Conservation (phyloP, 2,888 invertebrate species). For the Lypha dubia region DNA sequence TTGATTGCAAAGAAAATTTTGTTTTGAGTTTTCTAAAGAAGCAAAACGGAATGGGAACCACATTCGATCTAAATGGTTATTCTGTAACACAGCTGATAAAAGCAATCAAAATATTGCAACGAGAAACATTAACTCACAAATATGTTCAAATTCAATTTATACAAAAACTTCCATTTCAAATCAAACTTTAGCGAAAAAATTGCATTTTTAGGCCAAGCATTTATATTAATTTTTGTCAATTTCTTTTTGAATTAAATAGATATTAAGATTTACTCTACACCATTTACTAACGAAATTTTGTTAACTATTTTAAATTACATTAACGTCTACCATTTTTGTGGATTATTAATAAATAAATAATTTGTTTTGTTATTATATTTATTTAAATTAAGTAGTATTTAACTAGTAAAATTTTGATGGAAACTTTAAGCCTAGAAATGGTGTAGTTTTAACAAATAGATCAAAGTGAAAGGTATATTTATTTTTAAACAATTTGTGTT, state of each 20-base stretch:
- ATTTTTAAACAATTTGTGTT: neutral
- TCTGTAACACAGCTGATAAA: no score
- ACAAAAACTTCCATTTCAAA: constrained; percentile 8
- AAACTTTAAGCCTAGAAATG: constrained; percentile 4
- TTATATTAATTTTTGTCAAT: constrained; percentile 17
- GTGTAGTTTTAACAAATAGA: constrained; percentile 21
- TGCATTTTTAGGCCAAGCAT: constrained; percentile 4
- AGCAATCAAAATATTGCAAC: neutral
- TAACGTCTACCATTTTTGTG: neutral
- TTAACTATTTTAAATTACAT: constrained; percentile 9
- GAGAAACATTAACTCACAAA: neutral
- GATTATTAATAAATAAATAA: neutral
- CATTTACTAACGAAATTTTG: constrained; percentile 15
- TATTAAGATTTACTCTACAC: neutral
- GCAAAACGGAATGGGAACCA: no score
- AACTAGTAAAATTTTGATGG: constrained; percentile 7
- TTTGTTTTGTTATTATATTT: neutral
- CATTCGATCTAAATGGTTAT: no score
- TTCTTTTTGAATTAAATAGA: neutral
- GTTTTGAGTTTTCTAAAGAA: no score
- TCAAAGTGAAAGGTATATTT: neutral
- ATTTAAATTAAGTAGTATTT: neutral
- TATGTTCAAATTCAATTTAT: neutral
- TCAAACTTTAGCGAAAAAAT: neutral
- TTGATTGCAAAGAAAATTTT: no score